Base-by-base conservation (phyloP, 2,888 invertebrate genomes). In the Phengaris arion region DNA sequence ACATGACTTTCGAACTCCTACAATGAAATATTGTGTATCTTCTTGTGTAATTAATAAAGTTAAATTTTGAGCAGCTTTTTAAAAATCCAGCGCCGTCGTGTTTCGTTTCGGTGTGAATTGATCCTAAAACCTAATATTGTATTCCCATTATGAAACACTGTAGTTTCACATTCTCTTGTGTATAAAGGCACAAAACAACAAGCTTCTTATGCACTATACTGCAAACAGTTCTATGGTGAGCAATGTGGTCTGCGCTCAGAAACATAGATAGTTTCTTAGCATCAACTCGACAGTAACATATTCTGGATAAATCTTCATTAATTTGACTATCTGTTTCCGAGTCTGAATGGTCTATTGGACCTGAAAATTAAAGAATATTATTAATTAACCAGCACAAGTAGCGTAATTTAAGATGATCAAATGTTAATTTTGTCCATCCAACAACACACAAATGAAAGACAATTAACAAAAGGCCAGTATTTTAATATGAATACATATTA, bases 81-180 rank as follows among this genome's bases (percentile, higher is more conserved):
- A 35, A 35, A 35, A 35, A 35, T 35, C 1, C 2, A 35, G 35
- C 6, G 1, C 48, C 1, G 6, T 48, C 4, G 8, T 1, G 48
- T 48, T 1, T 48, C 6, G 48, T 48, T 48, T 3, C 48, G 48
- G 8, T 48, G 6, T 48, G 48, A 46, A 48, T 8, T 48, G 48
- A 48, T 8, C 8, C 52, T 2, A 46, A 7, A 57, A 7, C 55
- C 48, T 76, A 46, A n/a, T 6, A 15, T 35, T 92, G 90, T 82
- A 96, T 94, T 46, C 97, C 96, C 79, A 96, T 96, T 80, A 98
- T 94, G 87, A 97, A 97, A 85, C 97, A 97, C 88, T 97, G 96
- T 77, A 98, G 92, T 15, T 95, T 95, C 9, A 98, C 94, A 86
- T 96, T 96, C 75, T 96, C 96, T 77, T 96, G 95, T 35, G 96